Evolutionary conservation across 2,888 invertebrate species (phyloP).

Genomic region (Drosophila putrida): DNA sequence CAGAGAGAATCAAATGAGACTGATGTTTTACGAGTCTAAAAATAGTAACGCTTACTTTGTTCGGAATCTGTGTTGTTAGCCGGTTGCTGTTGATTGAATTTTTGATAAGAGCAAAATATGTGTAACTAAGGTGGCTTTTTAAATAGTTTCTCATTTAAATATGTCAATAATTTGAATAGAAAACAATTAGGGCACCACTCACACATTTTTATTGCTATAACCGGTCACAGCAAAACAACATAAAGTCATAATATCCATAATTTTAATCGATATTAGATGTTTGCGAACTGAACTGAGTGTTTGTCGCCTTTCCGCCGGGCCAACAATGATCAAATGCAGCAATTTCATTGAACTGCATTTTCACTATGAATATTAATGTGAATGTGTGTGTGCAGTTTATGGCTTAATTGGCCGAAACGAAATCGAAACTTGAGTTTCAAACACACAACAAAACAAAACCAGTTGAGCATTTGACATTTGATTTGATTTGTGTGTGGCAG

Average conservation of each 20-base stretch:
- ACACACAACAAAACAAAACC: slow-evolving; percentile 30
- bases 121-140: too few species aligned
- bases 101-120: too few species aligned
- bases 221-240: slow-evolving; percentile 5
- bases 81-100: too few species aligned
- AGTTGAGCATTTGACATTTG: slow-evolving; percentile 56
- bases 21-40: too few species aligned
- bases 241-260: not conserved
- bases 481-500: slow-evolving; percentile 49
- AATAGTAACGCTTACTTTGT: too few species aligned
- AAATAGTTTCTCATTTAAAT: too few species aligned
- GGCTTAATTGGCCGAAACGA: slow-evolving; percentile 72
- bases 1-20: too few species aligned
- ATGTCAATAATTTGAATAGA: too few species aligned
- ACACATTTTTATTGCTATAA: not conserved
- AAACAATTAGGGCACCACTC: too few species aligned
- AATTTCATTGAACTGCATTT: slow-evolving; percentile 73
- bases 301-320: not conserved
- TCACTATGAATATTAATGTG: slow-evolving; percentile 21
- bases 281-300: slow-evolving; percentile 6
- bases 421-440: slow-evolving; percentile 48
- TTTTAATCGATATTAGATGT: not conserved
- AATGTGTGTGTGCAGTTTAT: slow-evolving; percentile 37
- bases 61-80: too few species aligned
- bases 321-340: slow-evolving; percentile 19